Conservation (phyloP, 2,888 invertebrate species). For the Microctonus aethiopoides region DNA sequence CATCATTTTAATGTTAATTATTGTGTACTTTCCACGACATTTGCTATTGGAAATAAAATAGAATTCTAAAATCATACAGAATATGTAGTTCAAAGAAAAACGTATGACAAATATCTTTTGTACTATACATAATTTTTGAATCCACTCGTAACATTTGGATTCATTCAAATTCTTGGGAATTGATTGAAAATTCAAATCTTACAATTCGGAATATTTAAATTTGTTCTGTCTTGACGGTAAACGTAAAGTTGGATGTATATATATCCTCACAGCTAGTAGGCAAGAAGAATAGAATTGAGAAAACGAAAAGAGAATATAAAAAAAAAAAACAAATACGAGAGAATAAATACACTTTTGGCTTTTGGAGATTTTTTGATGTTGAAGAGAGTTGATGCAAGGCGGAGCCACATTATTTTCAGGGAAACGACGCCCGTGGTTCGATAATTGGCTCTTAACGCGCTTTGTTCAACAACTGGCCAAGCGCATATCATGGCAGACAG, state of each 20-base stretch:
- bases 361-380: slow-evolving; percentile 10
- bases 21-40: background rate
- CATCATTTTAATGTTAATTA: background rate
- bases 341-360: background rate
- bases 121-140: too few species aligned
- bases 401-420: slow-evolving; percentile 31
- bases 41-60: too few species aligned
- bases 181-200: slow-evolving; percentile 33
- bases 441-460: slow-evolving; percentile 42
- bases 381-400: background rate
- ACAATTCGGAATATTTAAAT: slow-evolving; percentile 31
- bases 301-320: background rate
- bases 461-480: slow-evolving; percentile 23
- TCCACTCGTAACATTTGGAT: slow-evolving; percentile 20
- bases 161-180: slow-evolving; percentile 23
- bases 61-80: background rate
- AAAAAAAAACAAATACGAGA: background rate
- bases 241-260: slow-evolving; percentile 12
- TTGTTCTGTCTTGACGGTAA: slow-evolving; percentile 2
- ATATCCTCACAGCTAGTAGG: background rate
- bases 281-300: background rate
- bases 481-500: slow-evolving; percentile 13
- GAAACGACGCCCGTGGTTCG: slow-evolving; percentile 32
- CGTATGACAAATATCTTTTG: slow-evolving; percentile 18
- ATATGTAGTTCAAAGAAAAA: too few species aligned